Percentiles rank a stretch among this genome's conserved stretches.
phyloP scores from a whole-genome alignment of 1,140 invertebrate species.

The Theocolax elegans region DNA sequence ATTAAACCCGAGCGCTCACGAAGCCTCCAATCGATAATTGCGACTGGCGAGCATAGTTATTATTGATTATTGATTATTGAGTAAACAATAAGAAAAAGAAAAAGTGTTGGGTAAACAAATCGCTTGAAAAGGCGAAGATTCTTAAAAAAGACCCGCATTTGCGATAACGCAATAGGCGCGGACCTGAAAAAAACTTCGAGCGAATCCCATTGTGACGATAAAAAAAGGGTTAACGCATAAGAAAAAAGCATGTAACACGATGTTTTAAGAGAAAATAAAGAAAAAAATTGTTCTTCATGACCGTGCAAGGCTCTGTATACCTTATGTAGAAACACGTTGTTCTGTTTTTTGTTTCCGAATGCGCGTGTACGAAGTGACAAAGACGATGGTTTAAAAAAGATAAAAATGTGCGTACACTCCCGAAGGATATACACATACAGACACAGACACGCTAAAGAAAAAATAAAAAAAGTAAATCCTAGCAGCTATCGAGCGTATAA shows the following conservation, averaged over 20 bases:
- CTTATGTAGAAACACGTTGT: constrained; percentile 34
- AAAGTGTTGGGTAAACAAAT: constrained; percentile 30
- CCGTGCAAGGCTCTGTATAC: constrained; percentile 39
- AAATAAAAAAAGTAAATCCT: constrained; percentile 56
- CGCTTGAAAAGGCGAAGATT: constrained; percentile 21
- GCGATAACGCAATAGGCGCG: no score
- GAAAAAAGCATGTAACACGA: not conserved
- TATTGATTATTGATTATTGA: constrained; percentile 43
- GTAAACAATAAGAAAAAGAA: constrained; percentile 36
- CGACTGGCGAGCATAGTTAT: constrained; percentile 37
- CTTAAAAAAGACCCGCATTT: no score
- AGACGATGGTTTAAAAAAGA: constrained; percentile 22
- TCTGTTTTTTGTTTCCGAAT: constrained; percentile 36
- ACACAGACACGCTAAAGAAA: constrained; percentile 35
- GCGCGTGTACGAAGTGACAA: constrained; percentile 30
- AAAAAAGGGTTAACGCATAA: constrained; percentile 4
- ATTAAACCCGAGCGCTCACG: constrained; percentile 25
- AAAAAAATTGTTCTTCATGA: constrained; percentile 43
- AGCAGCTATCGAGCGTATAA: constrained; percentile 60
- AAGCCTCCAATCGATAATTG: constrained; percentile 38
- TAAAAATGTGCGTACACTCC: constrained; percentile 40
- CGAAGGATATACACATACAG: constrained; percentile 30
- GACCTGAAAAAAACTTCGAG: not conserved
- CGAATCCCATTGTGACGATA: constrained; percentile 18
- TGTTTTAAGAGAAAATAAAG: constrained; percentile 33